Conservation (phyloP, 2,888 invertebrate genomes). For the Nipponacmea schrenckii region DNA sequence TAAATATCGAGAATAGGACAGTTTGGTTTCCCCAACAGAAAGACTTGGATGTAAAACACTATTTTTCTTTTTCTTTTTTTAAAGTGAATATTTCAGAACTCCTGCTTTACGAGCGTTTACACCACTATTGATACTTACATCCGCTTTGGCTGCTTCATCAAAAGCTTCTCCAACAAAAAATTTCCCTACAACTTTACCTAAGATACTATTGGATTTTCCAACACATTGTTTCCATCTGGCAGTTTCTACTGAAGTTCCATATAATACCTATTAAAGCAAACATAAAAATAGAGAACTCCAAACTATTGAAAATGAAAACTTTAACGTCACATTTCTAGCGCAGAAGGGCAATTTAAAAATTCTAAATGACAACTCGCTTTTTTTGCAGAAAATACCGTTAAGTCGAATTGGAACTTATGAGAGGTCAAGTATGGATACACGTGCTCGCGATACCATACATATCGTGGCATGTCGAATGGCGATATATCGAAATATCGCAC, state of each 20-base stretch:
- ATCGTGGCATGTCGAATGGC: no score
- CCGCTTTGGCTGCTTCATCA: slow-evolving; percentile 84
- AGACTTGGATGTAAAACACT: no score
- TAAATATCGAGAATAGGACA: no score
- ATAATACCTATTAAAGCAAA: slow-evolving; percentile 50
- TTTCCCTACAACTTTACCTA: slow-evolving; percentile 90
- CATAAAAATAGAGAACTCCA: background rate
- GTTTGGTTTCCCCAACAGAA: no score
- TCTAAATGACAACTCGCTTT: no score
- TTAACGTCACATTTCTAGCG: background rate
- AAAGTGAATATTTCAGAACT: no score
- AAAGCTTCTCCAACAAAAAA: slow-evolving; percentile 90
- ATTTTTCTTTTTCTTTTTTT: no score
- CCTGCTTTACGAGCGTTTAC: no score
- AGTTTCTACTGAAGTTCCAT: slow-evolving; percentile 72
- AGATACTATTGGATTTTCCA: slow-evolving; percentile 84
- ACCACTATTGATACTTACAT: slow-evolving; percentile 69
- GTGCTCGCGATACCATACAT: no score
- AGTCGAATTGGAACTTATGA: background rate
- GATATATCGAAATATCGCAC: no score
- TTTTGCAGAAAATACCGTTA: background rate
- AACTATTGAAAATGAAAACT: background rate
- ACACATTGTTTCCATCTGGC: slow-evolving; percentile 93
- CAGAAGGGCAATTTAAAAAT: no score
- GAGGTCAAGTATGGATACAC: no score